phyloP scores from a whole-genome alignment of 1,140 invertebrate species.

The Meloidogyne exigua region DNA sequence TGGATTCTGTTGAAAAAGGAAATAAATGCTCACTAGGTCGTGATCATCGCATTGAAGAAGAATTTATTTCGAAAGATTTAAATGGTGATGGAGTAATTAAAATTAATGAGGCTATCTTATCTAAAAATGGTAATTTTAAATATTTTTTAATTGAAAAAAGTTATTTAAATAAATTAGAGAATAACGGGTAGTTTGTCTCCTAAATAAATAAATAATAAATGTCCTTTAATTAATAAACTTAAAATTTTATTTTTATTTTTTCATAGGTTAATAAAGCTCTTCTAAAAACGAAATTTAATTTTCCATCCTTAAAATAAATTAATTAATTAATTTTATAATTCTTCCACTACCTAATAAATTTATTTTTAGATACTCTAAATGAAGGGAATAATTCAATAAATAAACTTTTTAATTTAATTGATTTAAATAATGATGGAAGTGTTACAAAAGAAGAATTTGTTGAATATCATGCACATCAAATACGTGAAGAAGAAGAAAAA shows the following conservation, averaged over 20 bases:
- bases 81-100: neutral
- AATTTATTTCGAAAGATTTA: conserved; percentile 1
- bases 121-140: neutral
- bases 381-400: neutral
- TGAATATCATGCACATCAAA: neutral
- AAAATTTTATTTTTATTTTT: no score
- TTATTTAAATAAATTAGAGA: no score
- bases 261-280: no score
- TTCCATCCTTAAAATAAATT: no score
- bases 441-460: neutral
- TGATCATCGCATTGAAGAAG: neutral
- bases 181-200: no score
- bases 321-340: no score
- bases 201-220: no score
- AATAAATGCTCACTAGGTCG: neutral
- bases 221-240: no score
- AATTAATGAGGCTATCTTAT: neutral
- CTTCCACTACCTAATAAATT: no score
- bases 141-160: no score
- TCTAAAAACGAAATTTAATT: no score
- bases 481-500: neutral
- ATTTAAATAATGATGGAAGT: neutral
- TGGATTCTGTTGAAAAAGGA: neutral
- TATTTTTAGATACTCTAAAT: neutral
- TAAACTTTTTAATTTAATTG: neutral